phyloP scores from a whole-genome alignment of 2,888 invertebrate species.

The Temnothorax unifasciatus region DNA sequence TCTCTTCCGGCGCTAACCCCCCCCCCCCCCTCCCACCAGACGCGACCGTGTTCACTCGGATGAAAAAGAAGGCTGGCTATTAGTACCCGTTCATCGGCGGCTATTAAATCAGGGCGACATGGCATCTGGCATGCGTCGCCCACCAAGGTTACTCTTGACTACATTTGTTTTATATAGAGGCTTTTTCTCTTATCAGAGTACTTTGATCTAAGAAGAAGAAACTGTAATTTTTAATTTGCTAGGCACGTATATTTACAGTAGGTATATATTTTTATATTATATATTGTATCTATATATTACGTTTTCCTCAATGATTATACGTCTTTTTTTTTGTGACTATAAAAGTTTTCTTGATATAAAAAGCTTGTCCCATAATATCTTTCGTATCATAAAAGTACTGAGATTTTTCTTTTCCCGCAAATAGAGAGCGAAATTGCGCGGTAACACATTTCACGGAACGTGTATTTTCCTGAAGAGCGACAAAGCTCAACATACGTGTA shows the following conservation, averaged over 20 bases:
- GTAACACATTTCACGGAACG: constrained; percentile 45
- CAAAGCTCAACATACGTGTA: constrained; percentile 45
- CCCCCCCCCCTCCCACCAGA: constrained; percentile 51
- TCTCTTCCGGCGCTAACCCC: constrained; percentile 70
- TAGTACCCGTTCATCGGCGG: constrained; percentile 70
- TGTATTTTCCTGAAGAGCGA: constrained; percentile 15
- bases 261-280: background rate
- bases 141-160: constrained; percentile 10
- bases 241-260: background rate
- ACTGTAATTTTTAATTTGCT: background rate
- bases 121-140: constrained; percentile 35
- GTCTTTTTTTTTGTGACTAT: background rate
- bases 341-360: background rate
- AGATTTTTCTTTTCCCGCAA: constrained; percentile 23
- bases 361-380: background rate
- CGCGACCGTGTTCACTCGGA: constrained; percentile 48
- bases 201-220: background rate
- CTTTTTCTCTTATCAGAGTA: background rate
- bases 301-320: background rate
- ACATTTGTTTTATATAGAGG: background rate
- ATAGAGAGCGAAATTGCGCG: constrained; percentile 72
- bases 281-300: background rate
- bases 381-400: background rate
- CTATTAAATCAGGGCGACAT: constrained; percentile 64
- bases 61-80: constrained; percentile 73